A percentile compares a stretch with the other conserved stretches of the same genome.
Evolutionary conservation across 2,113 vertebrate species (phyloP).

Genomic region (Gallinago jamesoni): DNA sequence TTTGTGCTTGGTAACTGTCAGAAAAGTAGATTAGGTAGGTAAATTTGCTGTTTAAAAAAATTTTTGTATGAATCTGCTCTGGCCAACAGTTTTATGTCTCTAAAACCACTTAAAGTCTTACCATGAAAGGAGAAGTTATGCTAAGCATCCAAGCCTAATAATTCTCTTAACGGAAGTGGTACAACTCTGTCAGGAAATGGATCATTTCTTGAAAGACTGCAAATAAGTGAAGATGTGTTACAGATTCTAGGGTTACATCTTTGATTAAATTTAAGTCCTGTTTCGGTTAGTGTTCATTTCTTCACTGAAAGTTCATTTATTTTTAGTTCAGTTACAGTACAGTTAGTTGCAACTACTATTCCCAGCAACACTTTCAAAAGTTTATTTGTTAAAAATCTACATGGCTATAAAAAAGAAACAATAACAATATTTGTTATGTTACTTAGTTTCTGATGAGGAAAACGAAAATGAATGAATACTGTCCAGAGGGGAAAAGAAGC

Average conservation of each 20-base stretch:
- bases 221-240: neutral
- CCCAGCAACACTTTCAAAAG: neutral
- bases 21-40: neutral
- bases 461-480: neutral
- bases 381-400: neutral
- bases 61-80: conserved; percentile 9
- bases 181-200: conserved; percentile 37
- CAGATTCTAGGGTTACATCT: neutral
- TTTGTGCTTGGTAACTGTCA: neutral
- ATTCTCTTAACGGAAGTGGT: conserved; percentile 37
- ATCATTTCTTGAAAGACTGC: conserved; percentile 10
- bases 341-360: neutral
- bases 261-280: neutral
- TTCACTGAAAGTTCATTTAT: neutral
- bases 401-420: neutral
- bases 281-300: neutral
- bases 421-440: neutral
- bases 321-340: neutral
- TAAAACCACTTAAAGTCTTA: conserved; percentile 37
- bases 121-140: conserved; percentile 60
- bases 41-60: neutral
- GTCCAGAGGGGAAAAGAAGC: neutral
- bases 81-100: conserved; percentile 12
- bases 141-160: conserved; percentile 39
- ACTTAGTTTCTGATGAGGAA: neutral